Evolutionary conservation across 53 echinoderm and acorn worm genomes (phyloP).

Genomic region (Actinopyga echinites): DNA sequence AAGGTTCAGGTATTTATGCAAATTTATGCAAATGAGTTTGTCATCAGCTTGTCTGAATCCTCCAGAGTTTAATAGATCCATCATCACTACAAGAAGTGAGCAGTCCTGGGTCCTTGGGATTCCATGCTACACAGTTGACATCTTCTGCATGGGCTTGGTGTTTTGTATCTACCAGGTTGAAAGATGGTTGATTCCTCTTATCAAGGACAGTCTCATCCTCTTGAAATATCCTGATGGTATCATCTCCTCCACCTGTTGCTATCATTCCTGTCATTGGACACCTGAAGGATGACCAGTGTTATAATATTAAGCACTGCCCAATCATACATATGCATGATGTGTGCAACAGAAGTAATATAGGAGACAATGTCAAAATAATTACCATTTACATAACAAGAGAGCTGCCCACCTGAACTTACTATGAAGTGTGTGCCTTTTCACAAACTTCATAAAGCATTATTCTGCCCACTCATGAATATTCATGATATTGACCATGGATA

Average conservation of each 20-base stretch:
- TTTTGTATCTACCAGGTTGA: slow-evolving; percentile 43
- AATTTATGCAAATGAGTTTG: too few species aligned
- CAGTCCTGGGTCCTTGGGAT: slow-evolving; percentile 70
- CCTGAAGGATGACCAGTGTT: slow-evolving; percentile 36
- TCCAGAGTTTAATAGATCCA: slow-evolving; percentile 80
- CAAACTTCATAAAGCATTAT: too few species aligned
- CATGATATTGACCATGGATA: too few species aligned
- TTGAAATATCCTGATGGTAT: slow-evolving; percentile 79
- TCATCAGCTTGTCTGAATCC: slow-evolving; percentile 26
- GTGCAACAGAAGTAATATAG: too few species aligned
- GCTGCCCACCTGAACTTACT: too few species aligned
- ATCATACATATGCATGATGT: too few species aligned
- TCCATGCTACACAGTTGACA: slow-evolving; percentile 85
- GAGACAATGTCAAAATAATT: too few species aligned
- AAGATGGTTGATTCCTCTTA: slow-evolving; percentile 63
- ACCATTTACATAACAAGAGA: too few species aligned
- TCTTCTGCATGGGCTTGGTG: slow-evolving; percentile 78
- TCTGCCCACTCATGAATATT: too few species aligned
- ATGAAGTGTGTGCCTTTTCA: too few species aligned
- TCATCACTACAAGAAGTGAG: slow-evolving; percentile 88
- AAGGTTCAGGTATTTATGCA: too few species aligned
- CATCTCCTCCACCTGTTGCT: slow-evolving; percentile 87
- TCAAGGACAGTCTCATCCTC: slow-evolving; percentile 65
- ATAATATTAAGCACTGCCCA: too few species aligned
- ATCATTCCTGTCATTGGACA: slow-evolving; percentile 81